Percentiles rank a stretch among this genome's conserved stretches.
These are phyloP conservation scores for Ophioninae sp. DNA, from an alignment of 2,888 invertebrate genomes.

Conservation along the genomic window DNA sequence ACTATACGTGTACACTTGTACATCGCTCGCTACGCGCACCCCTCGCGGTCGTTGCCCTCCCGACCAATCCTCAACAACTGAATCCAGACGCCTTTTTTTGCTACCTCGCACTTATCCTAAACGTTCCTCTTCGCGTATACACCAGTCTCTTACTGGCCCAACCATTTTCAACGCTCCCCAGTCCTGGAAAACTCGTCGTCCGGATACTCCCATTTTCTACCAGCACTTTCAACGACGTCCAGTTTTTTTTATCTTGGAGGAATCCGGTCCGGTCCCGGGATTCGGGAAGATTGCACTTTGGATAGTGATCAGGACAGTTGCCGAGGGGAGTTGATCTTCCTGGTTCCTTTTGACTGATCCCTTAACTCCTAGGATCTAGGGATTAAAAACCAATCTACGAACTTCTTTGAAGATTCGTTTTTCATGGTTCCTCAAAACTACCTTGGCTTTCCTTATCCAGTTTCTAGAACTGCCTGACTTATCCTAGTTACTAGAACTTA, in stretches of 20 bases:
- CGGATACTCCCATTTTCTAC: not conserved
- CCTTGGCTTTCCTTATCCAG: too few species aligned
- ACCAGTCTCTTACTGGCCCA: not conserved
- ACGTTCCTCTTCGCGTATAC: constrained; percentile 23
- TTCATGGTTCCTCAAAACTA: too few species aligned
- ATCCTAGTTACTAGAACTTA: too few species aligned
- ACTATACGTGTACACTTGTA: constrained; percentile 2
- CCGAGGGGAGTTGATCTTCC: not conserved
- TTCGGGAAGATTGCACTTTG: not conserved
- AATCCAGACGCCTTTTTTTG: constrained; percentile 19
- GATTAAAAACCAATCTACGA: not conserved
- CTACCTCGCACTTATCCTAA: not conserved
- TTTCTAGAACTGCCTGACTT: too few species aligned
- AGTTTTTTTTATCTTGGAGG: not conserved
- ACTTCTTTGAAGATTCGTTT: too few species aligned
- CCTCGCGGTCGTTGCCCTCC: constrained; percentile 60
- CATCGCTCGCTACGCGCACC: not conserved
- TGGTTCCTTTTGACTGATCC: not conserved
- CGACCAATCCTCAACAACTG: constrained; percentile 35
- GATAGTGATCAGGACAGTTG: not conserved
- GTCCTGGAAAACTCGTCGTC: not conserved
- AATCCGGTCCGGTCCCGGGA: not conserved
- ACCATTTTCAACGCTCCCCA: not conserved
- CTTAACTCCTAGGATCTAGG: not conserved
- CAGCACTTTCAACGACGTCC: not conserved